Conservation (phyloP, 1,140 invertebrate species). For the Eciton burchellii region DNA sequence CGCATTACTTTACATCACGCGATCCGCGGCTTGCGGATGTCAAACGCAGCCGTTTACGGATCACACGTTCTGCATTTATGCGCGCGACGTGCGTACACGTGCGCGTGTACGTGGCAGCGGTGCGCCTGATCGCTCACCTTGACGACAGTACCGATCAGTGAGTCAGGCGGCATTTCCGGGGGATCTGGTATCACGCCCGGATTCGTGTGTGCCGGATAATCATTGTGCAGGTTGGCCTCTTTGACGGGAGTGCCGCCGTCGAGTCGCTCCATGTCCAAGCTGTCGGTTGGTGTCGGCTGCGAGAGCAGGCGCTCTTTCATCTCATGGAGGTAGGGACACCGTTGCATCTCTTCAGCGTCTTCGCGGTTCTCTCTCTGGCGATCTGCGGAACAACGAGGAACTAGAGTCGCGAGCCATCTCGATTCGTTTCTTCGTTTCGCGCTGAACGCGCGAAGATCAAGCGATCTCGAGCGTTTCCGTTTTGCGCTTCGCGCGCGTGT, state of each 20-base stretch:
- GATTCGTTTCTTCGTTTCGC: not conserved
- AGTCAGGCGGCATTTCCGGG: conserved; percentile 87
- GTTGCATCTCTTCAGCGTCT: conserved; percentile 89
- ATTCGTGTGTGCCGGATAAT: conserved; percentile 85
- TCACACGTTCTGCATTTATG: not conserved
- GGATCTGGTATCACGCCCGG: conserved; percentile 87
- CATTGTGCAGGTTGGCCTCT: conserved; percentile 84
- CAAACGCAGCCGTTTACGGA: too few relatives aligned
- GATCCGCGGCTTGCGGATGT: conserved; percentile 8
- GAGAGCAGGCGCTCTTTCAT: conserved; percentile 95
- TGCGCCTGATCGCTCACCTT: conserved; percentile 87
- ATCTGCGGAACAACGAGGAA: conserved; percentile 72
- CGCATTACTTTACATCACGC: not conserved
- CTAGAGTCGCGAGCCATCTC: not conserved
- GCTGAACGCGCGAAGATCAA: not conserved
- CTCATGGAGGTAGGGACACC: conserved; percentile 95
- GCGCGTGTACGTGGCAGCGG: too few relatives aligned
- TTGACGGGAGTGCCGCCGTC: conserved; percentile 83
- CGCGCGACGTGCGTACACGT: too few relatives aligned
- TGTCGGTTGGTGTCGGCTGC: conserved; percentile 86
- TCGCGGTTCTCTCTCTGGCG: conserved; percentile 75
- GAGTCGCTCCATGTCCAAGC: conserved; percentile 85
- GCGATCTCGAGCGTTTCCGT: not conserved
- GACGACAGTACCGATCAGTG: conserved; percentile 93
- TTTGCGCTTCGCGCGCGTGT: not conserved